Evolutionary conservation across 2,888 invertebrate species (phyloP), one percentile per base, ranked within the genome.

Genomic region (Chymomyza procnemis): DNA sequence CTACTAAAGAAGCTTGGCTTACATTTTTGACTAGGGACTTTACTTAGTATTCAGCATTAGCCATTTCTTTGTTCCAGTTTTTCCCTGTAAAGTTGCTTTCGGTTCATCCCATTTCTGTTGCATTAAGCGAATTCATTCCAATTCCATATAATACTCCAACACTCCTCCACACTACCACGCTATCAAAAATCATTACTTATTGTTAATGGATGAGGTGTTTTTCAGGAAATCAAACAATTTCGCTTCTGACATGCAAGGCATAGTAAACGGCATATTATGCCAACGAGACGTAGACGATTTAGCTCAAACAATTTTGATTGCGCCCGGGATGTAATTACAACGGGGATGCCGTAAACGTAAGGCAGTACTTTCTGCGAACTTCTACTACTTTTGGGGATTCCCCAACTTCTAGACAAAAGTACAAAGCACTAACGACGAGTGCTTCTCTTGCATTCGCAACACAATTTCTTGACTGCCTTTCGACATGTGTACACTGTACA

Each of bases 401-500:
- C 26, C 26, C 26, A 4, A 3, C 3, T 26, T 26, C 26, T 4
- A 8, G 26, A 8, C 26, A 26, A 6, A 4, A 26, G 6, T 26
- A 8, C 6, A 26, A 4, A 22, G 22, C 22, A 26, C 26, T 26
- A 6, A 26, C 9, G 16, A n/a, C 16, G 5, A 22, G 30, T 63
- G 18, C 19, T n/a, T n/a, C n/a, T n/a, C n/a, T n/a, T 56, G 55
- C 60, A 64, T 63, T 67, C 68, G 62, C 65, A 18, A 18, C 19
- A 14, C n/a, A 8, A 4, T 50, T 18, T 50, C 5, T 18, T 58
- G 63, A 64, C n/a, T 66, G 66, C 47, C 64, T 55, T 64, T 65
- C 26, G 47, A 48, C 61, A 19, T 56, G 52, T 56, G 52, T 54
- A 22, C 46, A 22, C n/a, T 57, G 50, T 58, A 64, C 78, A 64